Percentiles rank a stretch among this genome's conserved stretches.
Conservation (phyloP, 2,113 vertebrate genomes). For the Erythrolamprus reginae region DNA sequence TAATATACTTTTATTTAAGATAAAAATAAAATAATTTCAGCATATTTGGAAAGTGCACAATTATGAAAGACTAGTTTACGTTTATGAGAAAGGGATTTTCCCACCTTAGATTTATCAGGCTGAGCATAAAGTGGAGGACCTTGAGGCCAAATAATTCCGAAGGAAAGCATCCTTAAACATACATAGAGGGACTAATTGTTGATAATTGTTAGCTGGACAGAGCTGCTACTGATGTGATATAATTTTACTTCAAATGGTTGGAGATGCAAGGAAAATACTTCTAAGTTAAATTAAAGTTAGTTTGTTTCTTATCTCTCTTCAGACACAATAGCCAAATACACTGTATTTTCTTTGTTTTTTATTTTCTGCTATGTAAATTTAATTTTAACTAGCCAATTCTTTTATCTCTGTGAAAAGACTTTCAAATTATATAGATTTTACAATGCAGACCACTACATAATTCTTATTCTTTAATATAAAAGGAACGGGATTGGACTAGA, state of each 20-base stretch:
- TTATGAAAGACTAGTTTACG: no score
- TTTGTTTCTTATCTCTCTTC: background rate
- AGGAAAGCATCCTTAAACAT: background rate
- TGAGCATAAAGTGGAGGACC: background rate
- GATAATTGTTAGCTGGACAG: background rate
- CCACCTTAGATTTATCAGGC: background rate
- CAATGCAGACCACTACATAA: background rate
- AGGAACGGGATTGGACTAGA: no score
- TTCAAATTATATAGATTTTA: background rate
- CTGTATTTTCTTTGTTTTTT: background rate
- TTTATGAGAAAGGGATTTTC: background rate
- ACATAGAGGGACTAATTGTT: background rate
- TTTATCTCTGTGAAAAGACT: background rate
- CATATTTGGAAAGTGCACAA: no score
- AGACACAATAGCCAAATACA: background rate
- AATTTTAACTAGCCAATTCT: background rate
- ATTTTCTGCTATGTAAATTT: accelerated
- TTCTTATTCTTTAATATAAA: background rate
- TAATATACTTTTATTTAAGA: background rate
- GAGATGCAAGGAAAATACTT: background rate
- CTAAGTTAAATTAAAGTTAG: background rate
- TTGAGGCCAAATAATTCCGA: background rate
- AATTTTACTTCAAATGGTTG: background rate
- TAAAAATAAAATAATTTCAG: no score
- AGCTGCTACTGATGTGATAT: background rate